These are phyloP conservation scores for Leucosticte australis DNA, from an alignment of 2,113 vertebrate species.

Conservation along the genomic window DNA sequence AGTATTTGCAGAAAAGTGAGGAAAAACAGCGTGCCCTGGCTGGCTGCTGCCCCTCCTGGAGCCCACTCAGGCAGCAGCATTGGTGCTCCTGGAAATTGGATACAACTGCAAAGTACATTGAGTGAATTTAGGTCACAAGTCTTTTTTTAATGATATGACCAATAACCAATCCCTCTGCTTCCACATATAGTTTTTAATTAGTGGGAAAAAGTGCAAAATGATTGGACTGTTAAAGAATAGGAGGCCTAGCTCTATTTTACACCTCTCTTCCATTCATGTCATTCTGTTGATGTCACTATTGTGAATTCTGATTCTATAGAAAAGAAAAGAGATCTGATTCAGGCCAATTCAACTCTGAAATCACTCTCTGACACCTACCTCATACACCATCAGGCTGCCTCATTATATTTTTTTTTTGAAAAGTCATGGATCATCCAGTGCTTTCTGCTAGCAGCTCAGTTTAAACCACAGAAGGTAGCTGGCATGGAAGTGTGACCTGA, in stretches of 20 bases:
- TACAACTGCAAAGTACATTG: neutral
- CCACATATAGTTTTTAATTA: slow-evolving; percentile 1
- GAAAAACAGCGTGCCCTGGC: neutral
- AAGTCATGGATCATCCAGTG: neutral
- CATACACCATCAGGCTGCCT: slow-evolving; percentile 17
- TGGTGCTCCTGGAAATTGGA: neutral
- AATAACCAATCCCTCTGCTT: neutral
- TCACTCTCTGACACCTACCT: slow-evolving; percentile 29
- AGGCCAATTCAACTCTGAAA: slow-evolving; percentile 4
- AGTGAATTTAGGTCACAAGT: neutral
- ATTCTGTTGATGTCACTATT: slow-evolving; percentile 62
- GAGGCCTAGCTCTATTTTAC: slow-evolving; percentile 30
- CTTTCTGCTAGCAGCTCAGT: slow-evolving; percentile 24
- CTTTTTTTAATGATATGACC: neutral
- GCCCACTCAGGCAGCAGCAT: neutral
- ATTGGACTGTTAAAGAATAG: neutral
- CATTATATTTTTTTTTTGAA: neutral
- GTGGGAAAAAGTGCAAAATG: neutral
- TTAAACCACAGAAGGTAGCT: slow-evolving; percentile 2
- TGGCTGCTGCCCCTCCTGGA: neutral
- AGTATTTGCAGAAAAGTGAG: neutral
- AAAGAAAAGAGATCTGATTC: neutral
- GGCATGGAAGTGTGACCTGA: neutral
- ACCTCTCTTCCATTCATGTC: slow-evolving; percentile 50
- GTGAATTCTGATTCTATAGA: slow-evolving; percentile 38